Base-by-base conservation (phyloP, 2,113 vertebrate genomes). In the Takifugu bimaculatus region DNA sequence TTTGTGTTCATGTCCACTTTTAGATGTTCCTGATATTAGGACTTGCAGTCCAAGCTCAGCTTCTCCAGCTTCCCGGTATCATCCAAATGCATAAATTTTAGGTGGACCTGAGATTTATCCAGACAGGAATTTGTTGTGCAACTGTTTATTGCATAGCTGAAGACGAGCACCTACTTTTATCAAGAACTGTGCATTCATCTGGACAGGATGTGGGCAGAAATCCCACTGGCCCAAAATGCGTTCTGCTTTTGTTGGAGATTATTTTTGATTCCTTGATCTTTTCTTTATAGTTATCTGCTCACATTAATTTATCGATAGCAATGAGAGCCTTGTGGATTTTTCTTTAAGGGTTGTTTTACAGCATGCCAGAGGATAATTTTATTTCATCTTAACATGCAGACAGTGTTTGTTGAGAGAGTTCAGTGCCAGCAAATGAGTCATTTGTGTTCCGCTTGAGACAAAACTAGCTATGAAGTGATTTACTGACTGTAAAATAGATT, bases 401-500 rank as follows among this genome's bases (percentile, higher is more conserved):
- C 72, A 75, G 26, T 66, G 68, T 84, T 78, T 75, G 73, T 66
- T 78, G 60, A 48, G 15, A 26, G 48, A 76, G 60, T 44, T 50
- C 57, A 20, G 2, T 71, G 75, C 75, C 80, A 85, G 59, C 63
- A 66, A 80, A 65, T 87, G 73, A 85, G 67, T 86, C 69, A 81
- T 47, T 75, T 74, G 78, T 74, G 71, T 75, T 80, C 78, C 60
- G 72, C 60, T 57, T 68, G 62, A 69, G 60, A 83, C 64, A 54
- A 71, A 65, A 63, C 68, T 54, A 68, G 70, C 54, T 54, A 54
- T 75, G 69, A 58, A 78, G 49, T 82, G 74, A 77, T 78, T 78
- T 78, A 80, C 70, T 61, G 50, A 81, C 52, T 68, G 69, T 72
- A 78, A 81, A 80, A 61, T 83, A 68, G 54, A 82, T 63, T 70